phyloP scores from a whole-genome alignment of 2,797 vertebrate species.

The Rhodeus uyekii region DNA sequence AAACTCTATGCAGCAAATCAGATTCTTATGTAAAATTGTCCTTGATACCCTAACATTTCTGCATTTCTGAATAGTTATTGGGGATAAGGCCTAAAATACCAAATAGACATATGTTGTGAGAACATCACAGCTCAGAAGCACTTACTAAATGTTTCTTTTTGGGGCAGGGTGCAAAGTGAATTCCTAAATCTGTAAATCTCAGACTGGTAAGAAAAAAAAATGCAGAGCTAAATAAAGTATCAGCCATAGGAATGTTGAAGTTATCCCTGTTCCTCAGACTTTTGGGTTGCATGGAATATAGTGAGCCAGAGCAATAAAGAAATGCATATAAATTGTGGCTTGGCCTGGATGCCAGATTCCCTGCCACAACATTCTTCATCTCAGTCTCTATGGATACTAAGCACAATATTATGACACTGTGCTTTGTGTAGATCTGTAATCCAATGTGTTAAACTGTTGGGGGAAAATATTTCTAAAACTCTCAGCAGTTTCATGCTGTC shows the following conservation, averaged over 20 bases:
- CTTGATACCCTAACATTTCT: background rate
- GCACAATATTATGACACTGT: slow-evolving; percentile 72
- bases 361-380: slow-evolving; percentile 63
- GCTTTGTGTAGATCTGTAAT: slow-evolving; percentile 55
- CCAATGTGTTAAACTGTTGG: slow-evolving; percentile 63
- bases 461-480: slow-evolving; percentile 50
- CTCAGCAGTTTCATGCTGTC: slow-evolving; percentile 29
- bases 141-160: background rate
- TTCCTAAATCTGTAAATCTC: background rate
- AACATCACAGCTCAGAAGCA: background rate
- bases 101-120: background rate
- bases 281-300: slow-evolving; percentile 19
- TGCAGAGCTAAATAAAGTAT: background rate
- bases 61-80: background rate
- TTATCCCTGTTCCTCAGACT: background rate
- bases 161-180: background rate
- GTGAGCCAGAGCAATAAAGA: slow-evolving; percentile 59
- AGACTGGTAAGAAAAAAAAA: background rate
- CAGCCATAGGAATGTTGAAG: background rate
- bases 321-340: slow-evolving; percentile 56
- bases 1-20: background rate
- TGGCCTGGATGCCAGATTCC: slow-evolving; percentile 49
- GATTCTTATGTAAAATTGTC: background rate
- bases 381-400: slow-evolving; percentile 66
- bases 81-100: background rate